phyloP scores from a whole-genome alignment of 92 coral and sea anemone species.

The Pocillopora meandrina region DNA sequence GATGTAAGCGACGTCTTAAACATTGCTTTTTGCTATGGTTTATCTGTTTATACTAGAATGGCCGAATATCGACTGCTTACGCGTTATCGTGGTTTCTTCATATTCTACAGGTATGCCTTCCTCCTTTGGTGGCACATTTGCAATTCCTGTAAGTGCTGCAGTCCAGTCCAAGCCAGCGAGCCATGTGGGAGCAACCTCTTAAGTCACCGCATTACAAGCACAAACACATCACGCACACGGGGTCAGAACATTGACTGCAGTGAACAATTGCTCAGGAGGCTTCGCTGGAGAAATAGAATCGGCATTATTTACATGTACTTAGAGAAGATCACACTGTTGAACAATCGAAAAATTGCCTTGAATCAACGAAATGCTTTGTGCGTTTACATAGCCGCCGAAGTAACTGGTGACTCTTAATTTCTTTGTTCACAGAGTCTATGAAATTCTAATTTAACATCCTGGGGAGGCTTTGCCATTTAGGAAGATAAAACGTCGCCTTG shows the following conservation, averaged over 20 bases:
- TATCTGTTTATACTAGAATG: not conserved
- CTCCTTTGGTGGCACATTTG: conserved; percentile 68
- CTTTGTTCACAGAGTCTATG: not conserved
- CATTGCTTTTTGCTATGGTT: not conserved
- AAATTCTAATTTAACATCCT: not conserved
- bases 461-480: not conserved
- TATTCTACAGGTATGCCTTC: conserved; percentile 67
- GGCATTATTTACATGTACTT: too few relatives aligned
- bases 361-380: too few relatives aligned
- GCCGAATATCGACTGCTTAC: not conserved
- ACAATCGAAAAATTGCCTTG: too few relatives aligned
- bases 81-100: not conserved
- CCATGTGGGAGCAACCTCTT: conserved; percentile 29
- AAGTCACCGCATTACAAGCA: not conserved
- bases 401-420: too few relatives aligned
- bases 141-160: conserved; percentile 65
- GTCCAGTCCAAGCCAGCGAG: conserved; percentile 23
- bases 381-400: too few relatives aligned
- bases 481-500: not conserved
- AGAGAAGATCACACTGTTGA: not conserved
- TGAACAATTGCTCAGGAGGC: not conserved
- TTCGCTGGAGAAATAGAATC: too few relatives aligned
- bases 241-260: not conserved
- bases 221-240: not conserved
- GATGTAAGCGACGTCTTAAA: too few relatives aligned